Conservation (phyloP, 2,888 invertebrate species). For the Scrobipalpa costella region DNA sequence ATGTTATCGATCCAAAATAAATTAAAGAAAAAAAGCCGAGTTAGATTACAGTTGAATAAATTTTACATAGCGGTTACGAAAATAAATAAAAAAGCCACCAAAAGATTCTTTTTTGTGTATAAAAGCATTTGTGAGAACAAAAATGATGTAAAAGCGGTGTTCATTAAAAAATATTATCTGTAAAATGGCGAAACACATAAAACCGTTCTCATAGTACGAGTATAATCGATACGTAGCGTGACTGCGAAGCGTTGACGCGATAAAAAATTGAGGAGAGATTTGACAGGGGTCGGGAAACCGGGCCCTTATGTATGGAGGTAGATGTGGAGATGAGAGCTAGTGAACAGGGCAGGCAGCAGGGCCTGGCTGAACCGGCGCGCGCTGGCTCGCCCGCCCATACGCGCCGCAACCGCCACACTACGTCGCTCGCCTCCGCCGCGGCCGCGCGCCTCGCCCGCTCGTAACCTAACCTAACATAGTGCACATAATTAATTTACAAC, state of each 20-base stretch:
- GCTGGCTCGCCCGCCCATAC: constrained; percentile 64
- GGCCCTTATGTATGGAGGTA: constrained; percentile 34
- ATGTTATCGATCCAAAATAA: neutral
- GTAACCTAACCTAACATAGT: constrained; percentile 57
- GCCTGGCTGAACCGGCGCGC: constrained; percentile 51
- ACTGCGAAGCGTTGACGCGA: constrained; percentile 34
- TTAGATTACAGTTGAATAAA: neutral
- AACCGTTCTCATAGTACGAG: constrained; percentile 7
- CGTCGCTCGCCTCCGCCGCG: constrained; percentile 64
- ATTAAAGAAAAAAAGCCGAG: neutral
- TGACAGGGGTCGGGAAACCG: constrained; percentile 47
- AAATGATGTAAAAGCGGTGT: constrained; percentile 18
- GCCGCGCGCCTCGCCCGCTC: constrained; percentile 57
- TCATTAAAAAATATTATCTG: constrained; percentile 26
- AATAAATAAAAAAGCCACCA: constrained; percentile 1
- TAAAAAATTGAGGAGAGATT: constrained; percentile 40
- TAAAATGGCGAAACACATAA: constrained; percentile 22
- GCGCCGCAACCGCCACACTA: constrained; percentile 45
- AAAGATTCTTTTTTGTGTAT: neutral
- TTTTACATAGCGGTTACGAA: neutral
- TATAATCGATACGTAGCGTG: constrained; percentile 21
- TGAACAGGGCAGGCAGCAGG: constrained; percentile 24
- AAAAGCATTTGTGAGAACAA: constrained; percentile 8
- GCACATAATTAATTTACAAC: constrained; percentile 76
- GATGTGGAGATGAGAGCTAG: constrained; percentile 22